Conservation (phyloP, 2,797 vertebrate genomes). For the Erethizon dorsatum region DNA sequence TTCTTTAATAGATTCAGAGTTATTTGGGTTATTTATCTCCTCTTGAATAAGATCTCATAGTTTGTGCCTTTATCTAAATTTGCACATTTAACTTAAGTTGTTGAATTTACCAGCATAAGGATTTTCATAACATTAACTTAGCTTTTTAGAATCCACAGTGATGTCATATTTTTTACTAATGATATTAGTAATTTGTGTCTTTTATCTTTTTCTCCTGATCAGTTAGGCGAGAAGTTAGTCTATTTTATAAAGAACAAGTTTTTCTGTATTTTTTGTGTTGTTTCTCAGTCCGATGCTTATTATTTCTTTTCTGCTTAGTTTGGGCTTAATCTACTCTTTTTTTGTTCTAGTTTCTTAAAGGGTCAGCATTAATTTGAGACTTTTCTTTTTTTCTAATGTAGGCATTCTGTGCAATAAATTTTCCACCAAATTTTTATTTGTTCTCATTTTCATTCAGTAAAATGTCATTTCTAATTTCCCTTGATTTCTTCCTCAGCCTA, state of each 20-base stretch:
- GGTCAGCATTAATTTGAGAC: background rate
- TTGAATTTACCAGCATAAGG: background rate
- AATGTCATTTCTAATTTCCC: slow-evolving; percentile 11
- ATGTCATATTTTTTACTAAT: background rate
- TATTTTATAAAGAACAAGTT: slow-evolving; percentile 1
- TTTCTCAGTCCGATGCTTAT: slow-evolving; percentile 6
- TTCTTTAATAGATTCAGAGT: background rate
- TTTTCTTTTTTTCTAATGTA: slow-evolving; percentile 17
- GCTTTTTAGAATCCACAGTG: background rate
- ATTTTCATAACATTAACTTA: slow-evolving; percentile 51
- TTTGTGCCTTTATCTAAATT: slow-evolving; percentile 44
- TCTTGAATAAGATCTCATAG: slow-evolving; percentile 2
- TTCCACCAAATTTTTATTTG: background rate
- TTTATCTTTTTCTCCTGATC: background rate
- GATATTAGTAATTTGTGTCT: background rate
- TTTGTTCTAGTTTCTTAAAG: slow-evolving; percentile 8
- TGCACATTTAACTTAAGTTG: slow-evolving; percentile 1
- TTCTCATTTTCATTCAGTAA: slow-evolving; percentile 50
- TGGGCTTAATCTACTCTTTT: background rate
- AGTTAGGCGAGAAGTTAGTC: background rate
- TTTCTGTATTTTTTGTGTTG: background rate
- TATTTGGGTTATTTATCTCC: background rate
- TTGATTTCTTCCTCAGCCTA: slow-evolving; percentile 12
- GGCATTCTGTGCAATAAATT: background rate
- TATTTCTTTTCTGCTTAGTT: background rate